phyloP scores from a whole-genome alignment of 1,140 invertebrate species.

The Chelonus insularis region DNA sequence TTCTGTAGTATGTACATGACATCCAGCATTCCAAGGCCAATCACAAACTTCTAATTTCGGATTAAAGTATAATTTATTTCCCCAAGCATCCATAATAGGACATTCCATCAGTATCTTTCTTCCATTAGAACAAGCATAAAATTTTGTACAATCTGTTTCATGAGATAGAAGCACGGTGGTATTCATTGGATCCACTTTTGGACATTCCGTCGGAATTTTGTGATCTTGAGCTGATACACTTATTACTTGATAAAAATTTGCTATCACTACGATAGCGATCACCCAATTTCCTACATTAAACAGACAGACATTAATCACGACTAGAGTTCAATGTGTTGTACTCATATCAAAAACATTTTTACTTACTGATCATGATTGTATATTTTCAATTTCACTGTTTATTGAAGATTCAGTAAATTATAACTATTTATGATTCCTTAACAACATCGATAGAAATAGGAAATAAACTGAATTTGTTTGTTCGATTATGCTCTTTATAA shows the following conservation, averaged over 20 bases:
- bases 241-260: not conserved
- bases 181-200: constrained; percentile 4
- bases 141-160: constrained; percentile 58
- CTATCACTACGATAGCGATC: not conserved
- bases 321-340: no score
- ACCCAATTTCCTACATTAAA: not conserved
- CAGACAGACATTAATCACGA: no score
- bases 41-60: constrained; percentile 53
- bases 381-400: no score
- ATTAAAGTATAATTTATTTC: constrained; percentile 57
- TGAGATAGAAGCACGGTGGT: constrained; percentile 50
- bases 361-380: no score
- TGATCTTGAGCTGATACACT: not conserved
- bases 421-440: no score
- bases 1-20: not conserved
- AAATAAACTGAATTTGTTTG: no score
- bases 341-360: no score
- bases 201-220: constrained; percentile 30
- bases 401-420: no score
- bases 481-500: no score
- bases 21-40: constrained; percentile 29
- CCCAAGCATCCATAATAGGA: constrained; percentile 30
- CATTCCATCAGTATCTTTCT: constrained; percentile 58
- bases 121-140: constrained; percentile 61
- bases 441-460: no score